Percentiles rank a stretch among this genome's conserved stretches.
phyloP scores from a whole-genome alignment of 2,888 invertebrate genomes.

The Heteromurus nitidus region DNA sequence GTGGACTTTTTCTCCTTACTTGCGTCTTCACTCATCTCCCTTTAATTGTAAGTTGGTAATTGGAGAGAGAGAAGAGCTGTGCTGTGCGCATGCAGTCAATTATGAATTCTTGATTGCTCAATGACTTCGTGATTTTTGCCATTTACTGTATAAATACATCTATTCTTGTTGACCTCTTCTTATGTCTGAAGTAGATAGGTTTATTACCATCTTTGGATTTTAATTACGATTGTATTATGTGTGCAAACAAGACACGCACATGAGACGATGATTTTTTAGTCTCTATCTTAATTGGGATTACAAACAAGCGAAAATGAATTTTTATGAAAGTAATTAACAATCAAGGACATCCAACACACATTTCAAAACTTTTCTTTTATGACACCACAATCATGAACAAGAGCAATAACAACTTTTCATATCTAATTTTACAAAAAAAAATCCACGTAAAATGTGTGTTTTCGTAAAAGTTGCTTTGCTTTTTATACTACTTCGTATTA shows the following conservation, averaged over 20 bases:
- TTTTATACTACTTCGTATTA: too few species aligned
- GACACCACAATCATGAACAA: slow-evolving; percentile 27
- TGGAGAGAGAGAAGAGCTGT: background rate
- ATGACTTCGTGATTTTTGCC: too few species aligned
- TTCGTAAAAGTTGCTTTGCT: too few species aligned
- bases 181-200: too few species aligned
- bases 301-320: background rate
- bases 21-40: slow-evolving; percentile 69
- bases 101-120: slow-evolving; percentile 6
- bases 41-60: slow-evolving; percentile 59
- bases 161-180: too few species aligned
- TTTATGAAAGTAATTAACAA: slow-evolving; percentile 47
- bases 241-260: background rate
- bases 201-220: too few species aligned
- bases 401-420: slow-evolving; percentile 11
- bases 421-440: slow-evolving; percentile 5
- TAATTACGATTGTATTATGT: too few species aligned
- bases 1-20: slow-evolving; percentile 66
- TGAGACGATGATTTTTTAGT: slow-evolving; percentile 1
- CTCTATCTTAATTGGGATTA: slow-evolving; percentile 31
- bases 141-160: too few species aligned
- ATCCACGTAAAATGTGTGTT: background rate
- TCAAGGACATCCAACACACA: slow-evolving; percentile 43
- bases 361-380: slow-evolving; percentile 42
- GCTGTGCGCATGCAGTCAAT: background rate